A percentile compares a stretch with the other conserved stretches of the same genome.
phyloP scores from a whole-genome alignment of 2,113 vertebrate species.

The Sus scrofa region T2T-Sscrofa CM000830.6:42684501-42685000 shows the following conservation, averaged over 20 bases:
- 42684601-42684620: constrained; percentile 16
- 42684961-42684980: constrained; percentile 53
- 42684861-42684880: not conserved
- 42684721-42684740: not conserved
- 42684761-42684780: not conserved
- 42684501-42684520: constrained; percentile 55
- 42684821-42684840: constrained; percentile 24
- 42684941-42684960: not conserved
- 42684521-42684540: constrained; percentile 39
- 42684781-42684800: constrained; percentile 27
- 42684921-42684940: not conserved
- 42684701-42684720: not conserved
- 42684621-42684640: constrained; percentile 11
- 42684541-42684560: constrained; percentile 28
- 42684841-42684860: constrained; percentile 22
- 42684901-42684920: constrained; percentile 36
- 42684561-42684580: not conserved
- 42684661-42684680: not conserved
- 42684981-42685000: constrained; percentile 7
- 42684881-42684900: constrained; percentile 53
- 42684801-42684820: not conserved
- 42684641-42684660: constrained; percentile 16
- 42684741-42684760: not conserved
- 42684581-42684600: constrained; percentile 43
- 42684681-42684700: not conserved